These are phyloP conservation scores for Aegotheles bennettii DNA, from an alignment of 2,113 vertebrate genomes.

Conservation along the genomic window DNA sequence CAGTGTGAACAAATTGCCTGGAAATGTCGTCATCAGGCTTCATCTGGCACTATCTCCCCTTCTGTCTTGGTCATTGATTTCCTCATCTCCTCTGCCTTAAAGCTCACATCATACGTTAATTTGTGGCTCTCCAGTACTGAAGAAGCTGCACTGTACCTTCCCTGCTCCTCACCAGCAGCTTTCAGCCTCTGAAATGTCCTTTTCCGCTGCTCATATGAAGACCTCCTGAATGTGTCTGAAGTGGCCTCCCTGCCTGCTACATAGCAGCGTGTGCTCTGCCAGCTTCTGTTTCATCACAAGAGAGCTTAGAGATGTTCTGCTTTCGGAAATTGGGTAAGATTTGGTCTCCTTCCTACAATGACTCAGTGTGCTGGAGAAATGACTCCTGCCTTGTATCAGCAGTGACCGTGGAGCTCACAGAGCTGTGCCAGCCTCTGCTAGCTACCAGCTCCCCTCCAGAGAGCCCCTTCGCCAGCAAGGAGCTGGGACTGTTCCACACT, in stretches of 20 bases:
- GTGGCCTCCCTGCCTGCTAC: constrained; percentile 1
- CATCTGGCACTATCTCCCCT: constrained; percentile 37
- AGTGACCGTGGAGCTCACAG: not conserved
- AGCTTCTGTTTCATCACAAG: constrained; percentile 27
- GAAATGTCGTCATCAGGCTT: constrained; percentile 54
- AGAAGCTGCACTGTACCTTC: constrained; percentile 17
- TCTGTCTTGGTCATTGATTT: constrained; percentile 58
- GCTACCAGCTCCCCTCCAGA: not conserved
- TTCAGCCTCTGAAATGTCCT: constrained; percentile 42
- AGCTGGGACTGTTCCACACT: not conserved
- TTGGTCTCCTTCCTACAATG: constrained; percentile 27
- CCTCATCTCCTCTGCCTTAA: constrained; percentile 51
- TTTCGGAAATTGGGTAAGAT: constrained; percentile 41
- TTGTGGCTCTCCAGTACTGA: not conserved
- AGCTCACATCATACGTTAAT: constrained; percentile 20
- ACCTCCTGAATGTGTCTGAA: constrained; percentile 23
- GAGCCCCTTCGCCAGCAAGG: not conserved
- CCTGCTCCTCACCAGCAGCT: constrained; percentile 11
- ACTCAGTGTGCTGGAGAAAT: constrained; percentile 43
- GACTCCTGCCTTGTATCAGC: not conserved
- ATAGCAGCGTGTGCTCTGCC: constrained; percentile 1
- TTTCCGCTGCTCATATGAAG: constrained; percentile 12
- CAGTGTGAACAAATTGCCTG: constrained; percentile 47
- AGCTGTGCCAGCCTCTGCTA: not conserved
- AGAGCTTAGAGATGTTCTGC: constrained; percentile 17